Evolutionary conservation across 2,888 invertebrate genomes (phyloP), one percentile per base, ranked within the genome.

Genomic region (Hirudinaria manillensis): DNA sequence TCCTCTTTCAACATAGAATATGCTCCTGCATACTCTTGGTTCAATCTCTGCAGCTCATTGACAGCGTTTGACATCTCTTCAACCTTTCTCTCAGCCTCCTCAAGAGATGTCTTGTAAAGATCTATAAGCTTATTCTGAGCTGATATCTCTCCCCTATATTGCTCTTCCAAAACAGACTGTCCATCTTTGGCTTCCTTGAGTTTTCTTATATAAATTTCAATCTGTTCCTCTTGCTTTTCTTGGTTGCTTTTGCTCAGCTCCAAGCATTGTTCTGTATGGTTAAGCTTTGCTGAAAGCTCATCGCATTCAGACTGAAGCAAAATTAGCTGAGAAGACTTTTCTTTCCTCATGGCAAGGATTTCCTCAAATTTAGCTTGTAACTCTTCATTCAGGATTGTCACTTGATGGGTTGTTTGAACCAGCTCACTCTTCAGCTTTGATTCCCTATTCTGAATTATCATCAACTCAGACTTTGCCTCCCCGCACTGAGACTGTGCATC

Each of bases 91-190:
- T 91, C 90, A 45, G 90, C 89, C 82, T 93, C 93, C 79, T 91
- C 91, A 80, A 90, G 89, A 85, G 92, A 82, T 45, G 78, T 79
- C 85, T 93, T 93, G 83, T 94, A 93, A 19, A 94, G 86, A 79
- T 92, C 91, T 2, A 92, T 90, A 75, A 96, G 87, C 86, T 92
- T 92, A 0, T 90, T 90, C 86, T 94, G 93, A 3, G 93, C 91
- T 77, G 91, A 89, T 27, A 95, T 87, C 87, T 97, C 94, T 81
- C 91, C 89, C 82, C 90, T 89, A 81, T 89, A 91, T 80, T 89
- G 90, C 78, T 93, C 89, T 84, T 89, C 88, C 88, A 93, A 86
- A 78, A 89, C 87, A 2, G 86, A 84, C 76, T 92, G 89, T 78
- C 90, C 88, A 82, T 92, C 91, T 80, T 90, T 89, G 78, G 92